Base-by-base conservation (phyloP, 1,140 invertebrate genomes). In the Pogonomyrmex barbatus region DNA sequence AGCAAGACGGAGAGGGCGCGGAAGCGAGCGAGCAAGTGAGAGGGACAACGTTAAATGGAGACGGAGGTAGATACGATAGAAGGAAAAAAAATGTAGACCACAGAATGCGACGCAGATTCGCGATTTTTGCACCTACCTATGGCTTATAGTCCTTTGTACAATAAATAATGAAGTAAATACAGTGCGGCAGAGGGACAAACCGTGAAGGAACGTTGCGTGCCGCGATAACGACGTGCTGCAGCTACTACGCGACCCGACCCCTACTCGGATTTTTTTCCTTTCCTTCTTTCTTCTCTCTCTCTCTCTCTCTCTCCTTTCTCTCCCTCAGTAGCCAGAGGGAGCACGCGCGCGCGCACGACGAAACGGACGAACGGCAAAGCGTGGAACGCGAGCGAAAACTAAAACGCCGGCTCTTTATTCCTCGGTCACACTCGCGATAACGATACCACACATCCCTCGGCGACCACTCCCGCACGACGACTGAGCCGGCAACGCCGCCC, bases 401-500 rank as follows among this genome's bases (percentile, higher is more conserved):
- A 73, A 73, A 58, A 92, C 88, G 81, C 90, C 86, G 86, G 73
- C 68, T 87, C 85, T 91, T 92, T 87, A 88, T 90, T 88, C 82
- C 79, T 87, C 89, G 90, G 83, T 93, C 92, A 93, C 92, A 92
- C 92, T 90, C 92, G 90, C 89, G 75, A 83, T 93, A 93, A 92
- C 92, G 90, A 90, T 92, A 91, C 87, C 91, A 91, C 91, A 94
- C 94, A 95, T 95, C 92, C 93, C 93, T 93, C 93, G 81, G 76
- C 92, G 94, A 94, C 94, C 94, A 95, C 94, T 95, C 94, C 94
- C 94, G 94, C 94, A 92, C 94, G 92, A 90, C 93, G 94, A 95
- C 94, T 95, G 94, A 94, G 91, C 93, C 93, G 92, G 92, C 93
- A 93, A 93, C 94, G 93, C 91, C 92, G 94, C 90, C 83, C 84